Conservation (phyloP, 1,140 invertebrate genomes). For the Drosophila subobscura region DNA sequence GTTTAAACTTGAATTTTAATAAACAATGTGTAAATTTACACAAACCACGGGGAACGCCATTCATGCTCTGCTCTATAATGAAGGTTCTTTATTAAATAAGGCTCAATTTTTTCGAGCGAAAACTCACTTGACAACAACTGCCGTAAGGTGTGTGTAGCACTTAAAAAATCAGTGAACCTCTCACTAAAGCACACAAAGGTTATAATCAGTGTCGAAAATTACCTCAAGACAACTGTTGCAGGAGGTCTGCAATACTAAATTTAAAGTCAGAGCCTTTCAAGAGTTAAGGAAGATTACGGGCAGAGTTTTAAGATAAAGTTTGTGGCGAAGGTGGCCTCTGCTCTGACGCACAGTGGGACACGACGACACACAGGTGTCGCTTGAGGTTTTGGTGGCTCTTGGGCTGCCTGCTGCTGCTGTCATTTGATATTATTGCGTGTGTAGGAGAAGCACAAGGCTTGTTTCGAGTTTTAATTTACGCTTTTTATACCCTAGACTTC, state of each 20-base stretch:
- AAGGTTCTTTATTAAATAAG: constrained; percentile 4
- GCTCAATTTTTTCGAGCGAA: background rate
- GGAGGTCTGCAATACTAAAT: too few relatives aligned
- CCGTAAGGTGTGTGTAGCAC: constrained; percentile 13
- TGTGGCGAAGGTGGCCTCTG: too few relatives aligned
- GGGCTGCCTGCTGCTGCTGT: constrained; percentile 18
- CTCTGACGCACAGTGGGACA: too few relatives aligned
- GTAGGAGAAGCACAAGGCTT: constrained; percentile 2
- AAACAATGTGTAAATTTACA: constrained; percentile 15
- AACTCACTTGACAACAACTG: constrained; percentile 37
- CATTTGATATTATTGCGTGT: constrained; percentile 58
- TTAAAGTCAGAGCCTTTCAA: background rate
- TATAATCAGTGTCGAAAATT: constrained; percentile 9
- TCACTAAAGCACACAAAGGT: constrained; percentile 13
- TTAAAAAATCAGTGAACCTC: constrained; percentile 34
- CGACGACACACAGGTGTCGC: background rate
- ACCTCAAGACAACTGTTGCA: constrained; percentile 5
- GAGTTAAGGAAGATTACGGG: too few relatives aligned
- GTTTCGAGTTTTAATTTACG: constrained; percentile 12
- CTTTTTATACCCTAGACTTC: too few relatives aligned
- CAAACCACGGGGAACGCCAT: background rate
- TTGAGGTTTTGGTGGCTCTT: constrained; percentile 1
- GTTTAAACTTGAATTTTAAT: constrained; percentile 17
- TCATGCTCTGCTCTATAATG: too few relatives aligned
- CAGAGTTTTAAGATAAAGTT: too few relatives aligned